Evolutionary conservation across 2,888 invertebrate genomes (phyloP), one percentile per base, ranked within the genome.

Genomic region (Andrena flavipes): DNA sequence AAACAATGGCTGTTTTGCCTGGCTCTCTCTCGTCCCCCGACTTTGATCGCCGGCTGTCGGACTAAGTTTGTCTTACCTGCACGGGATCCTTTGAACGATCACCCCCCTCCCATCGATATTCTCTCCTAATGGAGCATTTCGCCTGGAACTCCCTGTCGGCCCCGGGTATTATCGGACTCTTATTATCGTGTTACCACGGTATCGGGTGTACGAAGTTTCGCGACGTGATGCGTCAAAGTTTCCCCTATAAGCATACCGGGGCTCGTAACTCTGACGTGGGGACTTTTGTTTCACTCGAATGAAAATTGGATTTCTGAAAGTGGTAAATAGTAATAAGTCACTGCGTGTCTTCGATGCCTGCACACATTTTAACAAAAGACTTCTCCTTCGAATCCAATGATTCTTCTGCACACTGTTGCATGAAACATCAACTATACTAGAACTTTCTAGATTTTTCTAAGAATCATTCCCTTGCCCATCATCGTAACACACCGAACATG

Each of bases 1-100:
- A 85, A 87, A 88, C 88, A 88, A 88, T 86, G 68, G 78, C 78
- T 87, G 85, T 88, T 88, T 86, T 86, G 86, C 72, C 78, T 78
- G 74, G 85, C 79, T 54, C 62, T 16, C 51, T 69, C 62, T 20
- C 33, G 69, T 72, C 76, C 75, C 76, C 63, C 71, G 80, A 82
- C 86, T 88, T 88, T 88, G 88, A 88, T 86, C 88, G 83, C 26
- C 62, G 49, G 75, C 77, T 78, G 80, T 80, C 80, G 71, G 78
- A 62, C 76, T 33, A 87, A 88, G 88, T 87, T 88, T 86, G 79
- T 76, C 87, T 87, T 84, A 80, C 83, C 80, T 65, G 56, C 60
- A 56, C 56, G 20, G 75, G 59, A 64, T 74, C 86, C 82, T 87
- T 87, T 87, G 87, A 84, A 54, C 79, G 75, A 68, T 72, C 74